phyloP scores from a whole-genome alignment of 2,888 invertebrate genomes.

The Parnassius apollo region DNA sequence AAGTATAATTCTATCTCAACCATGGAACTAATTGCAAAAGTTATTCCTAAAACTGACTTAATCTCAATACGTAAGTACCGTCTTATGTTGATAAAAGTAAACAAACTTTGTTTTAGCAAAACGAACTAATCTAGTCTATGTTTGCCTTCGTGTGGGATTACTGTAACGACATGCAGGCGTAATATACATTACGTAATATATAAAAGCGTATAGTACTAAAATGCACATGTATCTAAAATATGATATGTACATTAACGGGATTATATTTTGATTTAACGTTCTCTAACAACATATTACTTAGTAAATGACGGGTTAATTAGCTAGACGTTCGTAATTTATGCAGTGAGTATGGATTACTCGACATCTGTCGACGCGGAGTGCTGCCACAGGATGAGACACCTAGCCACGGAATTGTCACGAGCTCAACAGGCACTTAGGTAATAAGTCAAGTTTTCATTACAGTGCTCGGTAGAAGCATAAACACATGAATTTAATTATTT shows the following conservation, averaged over 20 bases:
- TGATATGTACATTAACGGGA: constrained; percentile 16
- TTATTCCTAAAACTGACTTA: constrained; percentile 45
- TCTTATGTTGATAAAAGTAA: constrained; percentile 32
- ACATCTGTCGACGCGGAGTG: constrained; percentile 54
- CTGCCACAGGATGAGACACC: constrained; percentile 56
- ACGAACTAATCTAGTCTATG: constrained; percentile 3
- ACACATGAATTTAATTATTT: constrained; percentile 18
- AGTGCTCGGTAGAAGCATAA: constrained; percentile 5
- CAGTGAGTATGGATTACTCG: constrained; percentile 37
- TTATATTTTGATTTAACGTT: constrained; percentile 19
- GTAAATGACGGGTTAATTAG: constrained; percentile 20
- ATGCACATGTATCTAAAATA: too few relatives aligned
- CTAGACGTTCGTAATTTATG: constrained; percentile 24
- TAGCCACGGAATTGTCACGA: constrained; percentile 53
- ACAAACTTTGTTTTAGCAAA: constrained; percentile 19
- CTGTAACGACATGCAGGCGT: too few relatives aligned
- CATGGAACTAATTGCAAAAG: constrained; percentile 47
- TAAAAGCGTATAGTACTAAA: constrained; percentile 4
- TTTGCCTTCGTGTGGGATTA: too few relatives aligned
- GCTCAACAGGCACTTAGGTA: constrained; percentile 61
- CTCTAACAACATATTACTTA: constrained; percentile 19
- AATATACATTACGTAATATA: neutral
- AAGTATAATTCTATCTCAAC: constrained; percentile 33
- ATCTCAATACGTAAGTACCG: constrained; percentile 47
- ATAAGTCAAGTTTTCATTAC: constrained; percentile 22